Evolutionary conservation across 2,797 vertebrate genomes (phyloP), one percentile per base, ranked within the genome.

Genomic region (Anguilla obscura): DNA sequence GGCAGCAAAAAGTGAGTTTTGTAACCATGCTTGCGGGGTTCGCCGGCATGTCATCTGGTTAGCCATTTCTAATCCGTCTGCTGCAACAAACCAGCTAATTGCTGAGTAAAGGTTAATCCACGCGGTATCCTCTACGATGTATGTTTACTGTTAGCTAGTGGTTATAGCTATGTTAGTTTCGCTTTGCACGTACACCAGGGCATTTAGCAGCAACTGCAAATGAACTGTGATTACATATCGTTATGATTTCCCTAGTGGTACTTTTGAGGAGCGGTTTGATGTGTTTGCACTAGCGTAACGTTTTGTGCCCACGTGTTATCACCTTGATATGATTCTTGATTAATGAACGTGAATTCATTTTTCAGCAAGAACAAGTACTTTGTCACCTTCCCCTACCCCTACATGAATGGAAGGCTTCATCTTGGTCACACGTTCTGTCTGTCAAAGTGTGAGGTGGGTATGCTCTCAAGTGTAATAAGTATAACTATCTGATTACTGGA

Each of bases 391-490:
- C 99, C 99, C 0, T 99, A 99, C 88, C 99, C 99, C 0, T 99
- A 99, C 93, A 99, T 99, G 99, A 99, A 99, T 24, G 99, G 99
- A 27, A 96, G 97, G 30, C 95, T 99, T 92, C 99, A 99, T 91
- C 96, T 99, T 87, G 99, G 99, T 85, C 99, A 99, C 91, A 98
- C 97, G 0, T 99, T 99, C 95, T 99, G 98, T 88, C 94, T 99
- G 87, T 98, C 98, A 16, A 99, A 99, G 92, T 99, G 98, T 92
- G 99, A 99, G 97, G 99, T 99, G 94, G 96, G 93, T 79, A 16
- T 58, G 8, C 40, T 18, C 12, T 48, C 16, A 79, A 21, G 12
- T 18, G 36, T 12, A 79, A 88, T 60, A 56, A 1, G 1, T 54
- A 66, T 71, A 30, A 82, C 4, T 83, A 33, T 54, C 10, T 86